These are phyloP conservation scores for Acanthiza pusilla DNA, from an alignment of 2,797 vertebrate species.

Conservation along the genomic window DNA sequence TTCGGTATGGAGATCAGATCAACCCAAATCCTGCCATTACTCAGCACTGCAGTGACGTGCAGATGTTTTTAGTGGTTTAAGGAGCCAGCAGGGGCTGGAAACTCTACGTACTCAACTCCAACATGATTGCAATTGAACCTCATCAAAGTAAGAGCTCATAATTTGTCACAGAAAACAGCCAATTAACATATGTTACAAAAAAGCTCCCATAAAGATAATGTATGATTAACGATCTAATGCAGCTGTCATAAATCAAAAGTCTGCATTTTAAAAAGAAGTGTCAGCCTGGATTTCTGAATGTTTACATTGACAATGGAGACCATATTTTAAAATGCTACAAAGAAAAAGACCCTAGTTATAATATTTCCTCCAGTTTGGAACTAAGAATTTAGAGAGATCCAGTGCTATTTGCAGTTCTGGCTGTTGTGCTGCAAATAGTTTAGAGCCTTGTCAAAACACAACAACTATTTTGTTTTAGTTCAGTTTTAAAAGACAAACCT, in stretches of 20 bases:
- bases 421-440: conserved; percentile 67
- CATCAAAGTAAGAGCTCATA: conserved; percentile 97
- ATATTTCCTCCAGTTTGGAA: conserved; percentile 66
- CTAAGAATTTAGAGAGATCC: conserved; percentile 61
- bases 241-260: conserved; percentile 94
- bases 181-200: conserved; percentile 98
- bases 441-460: conserved; percentile 74
- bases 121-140: conserved; percentile 94
- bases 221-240: conserved; percentile 93
- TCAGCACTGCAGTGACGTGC: conserved; percentile 84
- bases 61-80: conserved; percentile 91
- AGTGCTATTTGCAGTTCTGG: conserved; percentile 49
- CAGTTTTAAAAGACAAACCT: conserved; percentile 81
- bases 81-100: conserved; percentile 86
- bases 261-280: conserved; percentile 87
- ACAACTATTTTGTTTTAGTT: conserved; percentile 73
- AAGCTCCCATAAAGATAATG: conserved; percentile 88
- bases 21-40: conserved; percentile 88
- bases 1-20: conserved; percentile 75
- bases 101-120: conserved; percentile 84
- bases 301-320: conserved; percentile 83
- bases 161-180: conserved; percentile 99
- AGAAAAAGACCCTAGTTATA: conserved; percentile 34
- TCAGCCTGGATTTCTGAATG: conserved; percentile 73
- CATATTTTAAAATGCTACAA: conserved; percentile 39